Evolutionary conservation across 1,140 invertebrate species (phyloP).

Genomic region (Patella vulgata): DNA sequence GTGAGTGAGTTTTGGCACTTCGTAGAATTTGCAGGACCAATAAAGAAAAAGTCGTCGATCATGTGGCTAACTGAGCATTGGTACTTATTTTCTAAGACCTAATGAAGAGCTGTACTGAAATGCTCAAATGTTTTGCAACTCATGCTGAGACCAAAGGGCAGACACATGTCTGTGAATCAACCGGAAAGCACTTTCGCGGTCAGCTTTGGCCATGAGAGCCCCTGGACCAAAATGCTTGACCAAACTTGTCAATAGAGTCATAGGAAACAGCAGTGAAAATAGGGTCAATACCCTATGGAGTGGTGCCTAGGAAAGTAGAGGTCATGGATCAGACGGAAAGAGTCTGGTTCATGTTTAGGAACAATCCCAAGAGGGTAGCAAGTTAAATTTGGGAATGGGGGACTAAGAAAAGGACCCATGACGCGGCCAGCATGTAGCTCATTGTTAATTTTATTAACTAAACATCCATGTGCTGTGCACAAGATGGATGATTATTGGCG

Average conservation of each 20-base stretch:
- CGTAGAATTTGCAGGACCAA: not conserved
- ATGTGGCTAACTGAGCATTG: constrained; percentile 27
- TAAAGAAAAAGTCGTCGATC: constrained; percentile 37
- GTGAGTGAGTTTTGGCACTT: constrained; percentile 13
- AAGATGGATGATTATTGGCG: too few relatives aligned
- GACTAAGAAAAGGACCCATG: not conserved
- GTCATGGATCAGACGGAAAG: not conserved
- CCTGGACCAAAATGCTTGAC: not conserved
- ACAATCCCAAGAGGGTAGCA: not conserved
- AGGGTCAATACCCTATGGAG: not conserved
- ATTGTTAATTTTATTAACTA: not conserved
- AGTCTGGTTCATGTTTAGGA: not conserved
- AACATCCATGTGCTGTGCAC: too few relatives aligned
- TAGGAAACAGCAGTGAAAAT: too few relatives aligned
- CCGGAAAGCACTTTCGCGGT: not conserved
- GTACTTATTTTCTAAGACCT: not conserved
- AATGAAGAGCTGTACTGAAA: constrained; percentile 25
- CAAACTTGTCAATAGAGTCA: not conserved
- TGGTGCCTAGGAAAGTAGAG: constrained; percentile 24
- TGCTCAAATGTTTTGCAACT: constrained; percentile 32
- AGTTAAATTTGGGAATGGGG: not conserved
- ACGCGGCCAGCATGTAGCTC: not conserved
- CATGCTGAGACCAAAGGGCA: constrained; percentile 32
- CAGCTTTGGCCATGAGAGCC: not conserved
- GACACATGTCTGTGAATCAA: constrained; percentile 27